Percentiles rank a stretch among this genome's conserved stretches.
Conservation (phyloP, 2,113 vertebrate genomes). For the Hypocryptadius cinnamomeus region DNA sequence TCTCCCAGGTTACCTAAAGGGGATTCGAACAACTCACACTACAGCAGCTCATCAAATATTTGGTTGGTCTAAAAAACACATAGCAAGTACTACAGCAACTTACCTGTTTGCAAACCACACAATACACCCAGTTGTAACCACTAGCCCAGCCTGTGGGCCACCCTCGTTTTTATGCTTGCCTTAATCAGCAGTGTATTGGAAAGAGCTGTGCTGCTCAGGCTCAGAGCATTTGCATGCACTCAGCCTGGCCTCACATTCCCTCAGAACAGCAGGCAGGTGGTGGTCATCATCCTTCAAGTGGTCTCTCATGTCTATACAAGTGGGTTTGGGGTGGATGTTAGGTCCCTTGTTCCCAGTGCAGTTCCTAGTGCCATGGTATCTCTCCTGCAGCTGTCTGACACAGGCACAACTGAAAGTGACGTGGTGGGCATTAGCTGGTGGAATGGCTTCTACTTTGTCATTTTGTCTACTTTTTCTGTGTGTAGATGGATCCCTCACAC, state of each 20-base stretch:
- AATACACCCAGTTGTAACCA: accelerated
- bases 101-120: accelerated
- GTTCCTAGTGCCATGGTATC: not conserved
- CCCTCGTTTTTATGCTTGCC: not conserved
- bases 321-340: not conserved
- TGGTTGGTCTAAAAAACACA: not conserved
- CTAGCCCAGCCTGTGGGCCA: accelerated
- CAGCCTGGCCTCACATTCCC: not conserved
- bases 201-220: not conserved
- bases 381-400: not conserved
- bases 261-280: not conserved
- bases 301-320: not conserved
- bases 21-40: not conserved
- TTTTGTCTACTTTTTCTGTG: not conserved
- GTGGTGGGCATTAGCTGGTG: too few relatives aligned
- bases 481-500: accelerated
- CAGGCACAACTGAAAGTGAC: not conserved
- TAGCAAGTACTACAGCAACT: not conserved
- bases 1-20: not conserved
- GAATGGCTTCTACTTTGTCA: not conserved
- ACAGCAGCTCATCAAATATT: not conserved
- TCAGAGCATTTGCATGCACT: not conserved
- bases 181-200: not conserved
- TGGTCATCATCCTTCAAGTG: not conserved
- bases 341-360: not conserved